phyloP scores from a whole-genome alignment of 2,113 vertebrate species.

The Miniopterus natalensis region DNA sequence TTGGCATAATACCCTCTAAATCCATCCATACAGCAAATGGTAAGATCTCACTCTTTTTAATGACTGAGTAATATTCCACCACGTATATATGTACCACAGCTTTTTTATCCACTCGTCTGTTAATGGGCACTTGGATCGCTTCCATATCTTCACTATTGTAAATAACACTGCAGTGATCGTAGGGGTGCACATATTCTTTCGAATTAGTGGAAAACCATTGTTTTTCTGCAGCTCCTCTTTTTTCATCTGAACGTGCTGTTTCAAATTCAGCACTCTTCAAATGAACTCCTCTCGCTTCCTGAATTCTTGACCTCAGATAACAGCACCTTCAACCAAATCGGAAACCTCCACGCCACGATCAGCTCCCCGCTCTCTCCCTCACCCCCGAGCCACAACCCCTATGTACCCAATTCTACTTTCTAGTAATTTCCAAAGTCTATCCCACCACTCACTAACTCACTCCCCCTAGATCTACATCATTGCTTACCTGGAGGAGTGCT shows the following conservation, averaged over 20 bases:
- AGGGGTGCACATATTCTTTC: neutral
- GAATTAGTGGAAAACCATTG: neutral
- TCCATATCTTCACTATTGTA: neutral
- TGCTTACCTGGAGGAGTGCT: neutral
- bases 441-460: neutral
- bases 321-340: neutral
- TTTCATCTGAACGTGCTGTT: neutral
- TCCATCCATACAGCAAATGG: neutral
- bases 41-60: neutral
- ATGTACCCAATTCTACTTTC: neutral
- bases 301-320: neutral
- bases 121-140: neutral
- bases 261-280: constrained; percentile 46
- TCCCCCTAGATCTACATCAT: neutral
- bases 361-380: neutral
- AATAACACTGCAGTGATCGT: neutral
- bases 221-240: neutral
- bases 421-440: neutral
- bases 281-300: neutral
- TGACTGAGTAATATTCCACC: neutral
- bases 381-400: neutral
- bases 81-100: neutral
- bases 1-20: neutral
- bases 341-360: neutral
- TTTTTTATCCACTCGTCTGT: neutral